Evolutionary conservation across 2,888 invertebrate genomes (phyloP).

Genomic region (Philereme vetulata): DNA sequence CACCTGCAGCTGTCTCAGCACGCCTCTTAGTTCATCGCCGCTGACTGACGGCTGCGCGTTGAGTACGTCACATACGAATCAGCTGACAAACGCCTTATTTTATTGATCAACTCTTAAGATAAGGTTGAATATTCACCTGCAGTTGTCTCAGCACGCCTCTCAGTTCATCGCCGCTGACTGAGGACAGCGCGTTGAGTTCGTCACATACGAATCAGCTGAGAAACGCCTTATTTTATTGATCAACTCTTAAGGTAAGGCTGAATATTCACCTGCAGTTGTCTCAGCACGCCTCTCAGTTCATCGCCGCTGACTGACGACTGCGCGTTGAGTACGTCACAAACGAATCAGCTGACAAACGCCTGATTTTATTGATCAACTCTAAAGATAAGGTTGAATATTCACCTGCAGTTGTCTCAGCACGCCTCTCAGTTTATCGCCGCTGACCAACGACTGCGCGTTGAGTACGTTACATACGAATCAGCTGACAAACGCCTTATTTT

Average conservation of each 20-base stretch:
- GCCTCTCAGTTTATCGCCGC: slow-evolving; percentile 93
- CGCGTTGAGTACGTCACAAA: slow-evolving; percentile 95
- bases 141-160: slow-evolving; percentile 94
- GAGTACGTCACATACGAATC: slow-evolving; percentile 97
- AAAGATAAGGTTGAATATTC: slow-evolving; percentile 21
- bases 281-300: slow-evolving; percentile 93
- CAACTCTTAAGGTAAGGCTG: slow-evolving; percentile 12
- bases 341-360: slow-evolving; percentile 95
- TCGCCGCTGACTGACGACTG: slow-evolving; percentile 91
- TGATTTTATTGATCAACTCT: too few species aligned
- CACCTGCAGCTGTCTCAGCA: slow-evolving; percentile 95
- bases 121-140: slow-evolving; percentile 84
- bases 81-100: slow-evolving; percentile 94
- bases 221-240: too few species aligned
- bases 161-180: slow-evolving; percentile 91
- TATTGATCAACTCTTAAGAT: too few species aligned
- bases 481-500: slow-evolving; percentile 93
- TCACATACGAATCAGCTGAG: slow-evolving; percentile 97
- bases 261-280: slow-evolving; percentile 91
- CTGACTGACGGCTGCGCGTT: slow-evolving; percentile 89
- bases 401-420: slow-evolving; percentile 96
- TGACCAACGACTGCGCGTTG: slow-evolving; percentile 88
- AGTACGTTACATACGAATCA: slow-evolving; percentile 98
- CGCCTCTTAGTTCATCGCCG: slow-evolving; percentile 94
- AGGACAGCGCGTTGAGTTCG: slow-evolving; percentile 93